phyloP scores from a whole-genome alignment of 2,888 invertebrate species.

The Pilophorus perplexus region DNA sequence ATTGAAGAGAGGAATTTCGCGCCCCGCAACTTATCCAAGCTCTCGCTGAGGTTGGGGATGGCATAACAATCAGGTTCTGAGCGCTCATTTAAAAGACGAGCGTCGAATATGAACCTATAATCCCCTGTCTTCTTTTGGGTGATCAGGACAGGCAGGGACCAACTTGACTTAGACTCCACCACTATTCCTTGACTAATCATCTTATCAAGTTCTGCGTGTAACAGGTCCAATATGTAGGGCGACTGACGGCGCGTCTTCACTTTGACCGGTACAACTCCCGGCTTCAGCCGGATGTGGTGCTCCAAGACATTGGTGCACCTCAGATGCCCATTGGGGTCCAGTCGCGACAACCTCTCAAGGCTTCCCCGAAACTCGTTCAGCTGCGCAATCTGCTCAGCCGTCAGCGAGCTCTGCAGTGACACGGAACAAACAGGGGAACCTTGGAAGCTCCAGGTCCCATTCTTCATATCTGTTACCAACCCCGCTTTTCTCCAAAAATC shows the following conservation, averaged over 20 bases:
- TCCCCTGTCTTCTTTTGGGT: slow-evolving; percentile 49
- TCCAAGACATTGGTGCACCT: too few species aligned
- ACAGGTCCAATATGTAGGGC: slow-evolving; percentile 39
- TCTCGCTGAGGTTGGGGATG: slow-evolving; percentile 50
- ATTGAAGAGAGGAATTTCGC: slow-evolving; percentile 5
- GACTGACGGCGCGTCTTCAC: slow-evolving; percentile 11
- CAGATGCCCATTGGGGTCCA: too few species aligned
- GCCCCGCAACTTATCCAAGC: slow-evolving; percentile 8
- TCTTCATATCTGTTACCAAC: too few species aligned
- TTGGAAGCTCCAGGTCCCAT: too few species aligned
- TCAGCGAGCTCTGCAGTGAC: too few species aligned
- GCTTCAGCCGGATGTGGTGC: too few species aligned
- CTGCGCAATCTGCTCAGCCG: too few species aligned
- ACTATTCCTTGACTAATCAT: slow-evolving; percentile 51
- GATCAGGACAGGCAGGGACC: slow-evolving; percentile 47
- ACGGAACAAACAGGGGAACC: too few species aligned
- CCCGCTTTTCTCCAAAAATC: too few species aligned
- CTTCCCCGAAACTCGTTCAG: too few species aligned
- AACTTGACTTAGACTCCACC: slow-evolving; percentile 45
- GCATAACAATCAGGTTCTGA: slow-evolving; percentile 51
- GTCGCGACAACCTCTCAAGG: too few species aligned
- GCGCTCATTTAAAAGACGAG: slow-evolving; percentile 50
- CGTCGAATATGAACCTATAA: slow-evolving; percentile 48
- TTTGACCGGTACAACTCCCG: too few species aligned
- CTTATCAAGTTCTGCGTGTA: slow-evolving; percentile 49